Evolutionary conservation across 1,140 invertebrate genomes (phyloP), one percentile per base, ranked within the genome.

Genomic region (Cardiocondyla obscurior): DNA sequence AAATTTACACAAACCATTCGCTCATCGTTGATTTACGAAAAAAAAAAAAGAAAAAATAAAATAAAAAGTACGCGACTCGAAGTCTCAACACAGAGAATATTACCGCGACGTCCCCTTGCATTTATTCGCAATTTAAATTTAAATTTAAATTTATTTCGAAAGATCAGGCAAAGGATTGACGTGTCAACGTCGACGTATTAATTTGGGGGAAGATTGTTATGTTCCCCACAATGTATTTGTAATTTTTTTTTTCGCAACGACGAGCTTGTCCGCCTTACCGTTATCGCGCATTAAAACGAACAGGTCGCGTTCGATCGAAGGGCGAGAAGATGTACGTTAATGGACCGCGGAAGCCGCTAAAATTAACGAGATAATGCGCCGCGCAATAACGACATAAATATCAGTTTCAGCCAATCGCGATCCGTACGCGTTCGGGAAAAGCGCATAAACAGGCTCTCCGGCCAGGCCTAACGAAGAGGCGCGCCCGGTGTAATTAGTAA

Each of bases 401-500:
- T 65, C 60, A 46, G 16, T 25, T 51, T 36, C 72, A 60, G 16
- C 30, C 19, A 16, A 22, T 77, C 22, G 58, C 39, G 69, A 69
- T 5, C 51, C 65, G 49, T 33, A 33, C 16, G 25, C 28, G 28
- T 60, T 62, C 25, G 55, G 42, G 58, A 65, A 77, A 65, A 65
- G 58, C 14, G 42, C 60, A 30, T 77, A 77, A 65, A 67, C 58
- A 65, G 30, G 36, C 44, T 77, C 22, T 10, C 42, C 8, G 28
- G 19, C 10, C 58, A 42, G 36, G 14, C 57, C 25, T 55, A 64
- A 76, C 81, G 81, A 83, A 64, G 49, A 65, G 28, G 22, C 44
- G 46, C 49, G 60, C 65, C 22, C 28, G 22, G 62, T 55, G 62
- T 81, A 83, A 83, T 83, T 83, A 69, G 16, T 79, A 81, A 69